phyloP scores from a whole-genome alignment of 2,113 vertebrate species.

The Neotoma lepida region DNA sequence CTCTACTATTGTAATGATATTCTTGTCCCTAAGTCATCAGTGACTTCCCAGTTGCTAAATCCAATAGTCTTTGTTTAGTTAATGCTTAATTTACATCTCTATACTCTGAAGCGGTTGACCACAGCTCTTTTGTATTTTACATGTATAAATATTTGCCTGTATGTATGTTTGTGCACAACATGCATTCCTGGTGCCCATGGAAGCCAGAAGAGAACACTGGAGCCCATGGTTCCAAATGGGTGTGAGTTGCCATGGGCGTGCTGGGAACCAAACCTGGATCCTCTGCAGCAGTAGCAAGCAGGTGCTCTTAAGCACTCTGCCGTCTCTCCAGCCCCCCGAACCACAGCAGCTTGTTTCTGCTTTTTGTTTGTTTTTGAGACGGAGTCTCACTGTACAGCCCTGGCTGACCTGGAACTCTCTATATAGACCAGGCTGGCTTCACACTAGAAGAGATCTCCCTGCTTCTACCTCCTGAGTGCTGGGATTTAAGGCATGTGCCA shows the following conservation, averaged over 20 bases:
- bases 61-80: neutral
- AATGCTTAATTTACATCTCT: neutral
- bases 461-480: neutral
- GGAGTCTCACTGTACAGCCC: neutral
- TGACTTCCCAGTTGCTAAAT: neutral
- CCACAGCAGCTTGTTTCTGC: neutral
- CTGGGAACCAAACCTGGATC: neutral
- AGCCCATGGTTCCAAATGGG: neutral
- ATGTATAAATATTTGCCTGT: neutral
- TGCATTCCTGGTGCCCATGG: neutral
- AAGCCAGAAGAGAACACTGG: neutral
- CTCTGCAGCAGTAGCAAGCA: neutral
- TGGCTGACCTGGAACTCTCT: neutral
- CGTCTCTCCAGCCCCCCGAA: neutral
- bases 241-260: neutral
- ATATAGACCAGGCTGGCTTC: neutral
- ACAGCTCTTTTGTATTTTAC: conserved; percentile 8
- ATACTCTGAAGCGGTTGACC: neutral
- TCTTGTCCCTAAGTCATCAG: neutral
- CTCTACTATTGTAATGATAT: neutral
- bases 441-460: neutral
- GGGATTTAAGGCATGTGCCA: neutral
- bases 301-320: neutral
- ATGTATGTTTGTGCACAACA: neutral
- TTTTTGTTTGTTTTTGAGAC: neutral